Conservation (phyloP, 2,113 vertebrate species). For the Ctenodactylus gundi region DNA sequence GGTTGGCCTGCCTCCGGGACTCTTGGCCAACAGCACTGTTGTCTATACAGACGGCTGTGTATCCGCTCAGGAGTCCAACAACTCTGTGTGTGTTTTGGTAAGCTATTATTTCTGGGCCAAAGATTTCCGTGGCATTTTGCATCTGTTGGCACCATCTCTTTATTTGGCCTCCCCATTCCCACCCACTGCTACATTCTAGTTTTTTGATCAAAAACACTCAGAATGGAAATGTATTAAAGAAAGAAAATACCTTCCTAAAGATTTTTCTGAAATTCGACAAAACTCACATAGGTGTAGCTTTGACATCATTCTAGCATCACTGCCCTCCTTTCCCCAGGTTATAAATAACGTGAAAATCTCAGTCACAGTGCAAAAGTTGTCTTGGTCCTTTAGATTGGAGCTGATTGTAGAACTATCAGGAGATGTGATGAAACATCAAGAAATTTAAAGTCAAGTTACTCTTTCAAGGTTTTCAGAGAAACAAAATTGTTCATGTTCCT, state of each 20-base stretch:
- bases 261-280: conserved; percentile 10
- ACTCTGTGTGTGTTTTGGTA: conserved; percentile 84
- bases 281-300: not conserved
- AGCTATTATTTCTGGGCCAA: conserved; percentile 76
- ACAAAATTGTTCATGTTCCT: conserved; percentile 29
- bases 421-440: not conserved
- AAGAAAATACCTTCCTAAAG: conserved; percentile 8
- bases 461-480: conserved; percentile 12
- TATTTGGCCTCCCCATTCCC: not conserved
- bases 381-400: not conserved
- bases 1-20: conserved; percentile 83
- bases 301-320: not conserved
- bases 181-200: conserved; percentile 41
- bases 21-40: conserved; percentile 80
- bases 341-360: not conserved
- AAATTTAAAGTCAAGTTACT: conserved; percentile 27
- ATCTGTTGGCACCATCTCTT: conserved; percentile 61
- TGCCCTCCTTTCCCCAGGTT: not conserved
- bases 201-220: conserved; percentile 45
- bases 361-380: not conserved
- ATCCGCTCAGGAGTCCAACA: conserved; percentile 77
- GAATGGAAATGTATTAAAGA: conserved; percentile 26
- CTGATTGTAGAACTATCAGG: conserved; percentile 10
- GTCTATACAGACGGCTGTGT: conserved; percentile 80
- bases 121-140: conserved; percentile 62